phyloP scores from a whole-genome alignment of 53 echinoderm and acorn worm species.

The Echinometra lucunter region DNA sequence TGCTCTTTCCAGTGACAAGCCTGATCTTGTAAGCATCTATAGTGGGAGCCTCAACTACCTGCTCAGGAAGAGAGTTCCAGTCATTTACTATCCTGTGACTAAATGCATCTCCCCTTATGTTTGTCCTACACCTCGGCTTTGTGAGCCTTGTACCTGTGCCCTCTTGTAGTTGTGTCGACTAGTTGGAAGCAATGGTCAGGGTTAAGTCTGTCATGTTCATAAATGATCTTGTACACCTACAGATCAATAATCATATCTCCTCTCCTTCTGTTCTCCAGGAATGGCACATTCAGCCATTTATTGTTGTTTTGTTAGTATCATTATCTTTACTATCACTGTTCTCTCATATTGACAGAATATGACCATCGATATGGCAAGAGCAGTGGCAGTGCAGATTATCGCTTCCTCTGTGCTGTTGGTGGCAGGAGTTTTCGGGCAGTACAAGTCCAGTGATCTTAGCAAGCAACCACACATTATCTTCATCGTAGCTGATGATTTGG shows the following conservation, averaged over 20 bases:
- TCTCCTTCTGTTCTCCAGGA: not conserved
- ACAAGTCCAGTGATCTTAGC: not conserved
- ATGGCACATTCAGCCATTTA: not conserved
- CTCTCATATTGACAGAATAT: too few species aligned
- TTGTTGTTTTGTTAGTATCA: too few species aligned
- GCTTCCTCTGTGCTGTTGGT: not conserved
- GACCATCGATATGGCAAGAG: too few species aligned
- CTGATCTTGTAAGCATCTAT: not conserved
- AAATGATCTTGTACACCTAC: not conserved
- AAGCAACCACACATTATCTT: constrained; percentile 26
- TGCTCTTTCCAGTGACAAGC: not conserved
- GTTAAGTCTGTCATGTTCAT: not conserved
- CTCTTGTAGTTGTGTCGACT: not conserved
- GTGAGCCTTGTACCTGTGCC: not conserved
- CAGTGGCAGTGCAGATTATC: not conserved
- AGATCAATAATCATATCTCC: not conserved
- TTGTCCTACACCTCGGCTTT: not conserved
- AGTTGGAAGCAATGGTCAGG: not conserved
- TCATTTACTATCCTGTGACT: not conserved
- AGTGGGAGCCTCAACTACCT: not conserved
- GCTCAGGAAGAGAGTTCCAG: not conserved
- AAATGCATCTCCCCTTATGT: not conserved
- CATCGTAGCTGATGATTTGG: constrained; percentile 31
- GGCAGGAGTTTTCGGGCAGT: not conserved
- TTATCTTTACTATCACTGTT: too few species aligned